Evolutionary conservation across 2,113 vertebrate species (phyloP).

Genomic region (Zosterops hypoxanthus): DNA sequence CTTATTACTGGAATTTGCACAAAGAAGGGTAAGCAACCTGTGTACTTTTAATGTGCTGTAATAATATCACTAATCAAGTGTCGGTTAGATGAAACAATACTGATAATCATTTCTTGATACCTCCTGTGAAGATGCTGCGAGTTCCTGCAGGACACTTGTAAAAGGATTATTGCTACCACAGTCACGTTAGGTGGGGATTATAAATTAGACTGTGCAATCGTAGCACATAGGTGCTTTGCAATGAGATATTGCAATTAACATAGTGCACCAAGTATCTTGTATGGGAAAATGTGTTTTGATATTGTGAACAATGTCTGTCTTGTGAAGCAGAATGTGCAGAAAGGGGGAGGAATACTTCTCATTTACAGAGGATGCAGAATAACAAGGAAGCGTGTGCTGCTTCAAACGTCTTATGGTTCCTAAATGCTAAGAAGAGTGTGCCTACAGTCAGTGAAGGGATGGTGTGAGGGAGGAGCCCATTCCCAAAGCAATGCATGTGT

Average conservation of each 20-base stretch:
- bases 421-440: neutral
- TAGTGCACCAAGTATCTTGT: neutral
- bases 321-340: neutral
- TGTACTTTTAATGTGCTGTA: neutral
- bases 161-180: neutral
- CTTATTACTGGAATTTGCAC: neutral
- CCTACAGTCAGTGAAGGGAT: neutral
- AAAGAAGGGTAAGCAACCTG: neutral
- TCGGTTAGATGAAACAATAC: accelerated
- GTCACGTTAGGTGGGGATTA: neutral
- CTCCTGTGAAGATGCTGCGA: neutral
- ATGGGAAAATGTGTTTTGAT: neutral
- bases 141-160: neutral
- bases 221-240: neutral
- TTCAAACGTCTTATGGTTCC: neutral
- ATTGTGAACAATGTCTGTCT: neutral
- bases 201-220: neutral
- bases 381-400: neutral
- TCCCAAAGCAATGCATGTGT: accelerated
- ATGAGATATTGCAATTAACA: accelerated
- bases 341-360: neutral
- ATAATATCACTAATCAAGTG: neutral
- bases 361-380: neutral
- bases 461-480: neutral
- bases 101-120: neutral